phyloP scores from a whole-genome alignment of 2,797 vertebrate genomes.

The Cichlasoma orientale region DNA sequence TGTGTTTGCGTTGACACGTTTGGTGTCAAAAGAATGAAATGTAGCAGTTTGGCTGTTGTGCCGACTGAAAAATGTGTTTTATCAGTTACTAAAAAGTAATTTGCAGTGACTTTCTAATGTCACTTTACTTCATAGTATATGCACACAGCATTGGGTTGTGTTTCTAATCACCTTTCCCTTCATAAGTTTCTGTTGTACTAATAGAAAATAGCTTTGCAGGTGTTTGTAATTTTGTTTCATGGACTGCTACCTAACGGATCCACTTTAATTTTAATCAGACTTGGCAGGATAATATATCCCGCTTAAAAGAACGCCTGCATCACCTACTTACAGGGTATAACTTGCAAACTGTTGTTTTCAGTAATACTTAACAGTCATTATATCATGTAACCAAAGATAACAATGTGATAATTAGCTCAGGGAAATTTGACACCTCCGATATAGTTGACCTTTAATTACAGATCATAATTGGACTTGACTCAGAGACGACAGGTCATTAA shows the following conservation, averaged over 20 bases:
- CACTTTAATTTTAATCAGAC: slow-evolving; percentile 38
- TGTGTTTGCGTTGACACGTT: no score
- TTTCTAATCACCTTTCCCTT: neutral
- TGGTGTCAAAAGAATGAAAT: no score
- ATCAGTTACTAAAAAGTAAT: neutral
- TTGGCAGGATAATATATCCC: slow-evolving; percentile 20
- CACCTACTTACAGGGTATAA: neutral
- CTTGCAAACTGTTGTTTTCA: slow-evolving; percentile 44
- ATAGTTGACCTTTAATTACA: slow-evolving; percentile 73
- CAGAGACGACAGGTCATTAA: slow-evolving; percentile 69
- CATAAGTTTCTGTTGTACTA: neutral
- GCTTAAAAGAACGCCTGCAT: slow-evolving; percentile 15
- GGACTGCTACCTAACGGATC: neutral
- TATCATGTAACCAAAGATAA: slow-evolving; percentile 35
- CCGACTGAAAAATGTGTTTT: neutral
- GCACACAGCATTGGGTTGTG: neutral
- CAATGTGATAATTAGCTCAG: slow-evolving; percentile 59
- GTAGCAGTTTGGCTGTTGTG: no score
- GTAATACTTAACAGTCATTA: slow-evolving; percentile 21
- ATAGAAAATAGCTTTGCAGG: neutral
- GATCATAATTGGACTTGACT: slow-evolving; percentile 64
- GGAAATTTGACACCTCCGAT: slow-evolving; percentile 58
- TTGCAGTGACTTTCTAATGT: neutral
- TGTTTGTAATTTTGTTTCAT: neutral
- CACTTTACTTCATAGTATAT: neutral